Base-by-base conservation (phyloP, 1,140 invertebrate species). In the Adoxophyes honmai region DNA sequence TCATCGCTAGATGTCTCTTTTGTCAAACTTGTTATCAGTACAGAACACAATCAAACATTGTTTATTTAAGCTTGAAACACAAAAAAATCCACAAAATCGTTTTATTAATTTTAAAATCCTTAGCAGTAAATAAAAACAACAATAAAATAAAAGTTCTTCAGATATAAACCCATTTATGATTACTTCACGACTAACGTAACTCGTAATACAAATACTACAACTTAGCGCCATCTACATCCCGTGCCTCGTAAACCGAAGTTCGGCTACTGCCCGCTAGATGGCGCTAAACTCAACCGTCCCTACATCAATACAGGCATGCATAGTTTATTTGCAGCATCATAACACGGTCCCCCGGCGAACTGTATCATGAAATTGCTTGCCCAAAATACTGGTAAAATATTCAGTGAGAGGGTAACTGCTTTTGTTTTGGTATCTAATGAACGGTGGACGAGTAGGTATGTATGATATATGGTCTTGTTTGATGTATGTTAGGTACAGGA, bases 321-420 rank as follows among this genome's bases (percentile, higher is more conserved):
- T 84, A 77, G 61, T 80, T 84, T 77, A 84, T 82, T 60, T 57
- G 53, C 37, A 58, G 70, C 64, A 74, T 80, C 76, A 81, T 80
- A 84, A 79, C 75, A 60, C 6, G 55, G 62, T 76, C 75, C 80
- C 78, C 51, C 11, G 51, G 73, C 59, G 70, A 61, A 57, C 66
- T 70, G 58, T 72, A 78, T 77, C 73, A 76, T 72, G 70, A 81
- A 74, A 81, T 83, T 80, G 76, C 73, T 73, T 60, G 37, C 58
- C 59, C 55, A 62, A 70, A 74, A 83, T 83, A 70, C 70, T 55
- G 51, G 64, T 86, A 75, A 86, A 86, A 77, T 82, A 86, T 86
- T 86, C 78, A 86, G 55, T 4, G 18, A 53, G 35, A 54, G 64
- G 60, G 69, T 81, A 83, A 82, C 80, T 72, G 75, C 65, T 83